Evolutionary conservation across 2,888 invertebrate genomes (phyloP).

Genomic region (Himalopsyche kuldschensis): DNA sequence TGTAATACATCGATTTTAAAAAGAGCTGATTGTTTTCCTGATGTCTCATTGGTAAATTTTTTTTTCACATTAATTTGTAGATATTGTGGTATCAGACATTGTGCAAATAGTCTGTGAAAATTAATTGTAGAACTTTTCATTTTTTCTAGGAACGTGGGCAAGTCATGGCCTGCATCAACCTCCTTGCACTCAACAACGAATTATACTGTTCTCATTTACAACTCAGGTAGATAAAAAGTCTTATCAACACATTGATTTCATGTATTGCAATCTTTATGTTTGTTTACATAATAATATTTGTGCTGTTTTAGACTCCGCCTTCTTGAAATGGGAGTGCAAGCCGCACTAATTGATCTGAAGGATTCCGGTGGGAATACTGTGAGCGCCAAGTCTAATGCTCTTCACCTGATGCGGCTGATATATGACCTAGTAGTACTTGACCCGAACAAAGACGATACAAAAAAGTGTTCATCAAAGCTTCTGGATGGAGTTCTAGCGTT

Average conservation of each 20-base stretch:
- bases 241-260: not conserved
- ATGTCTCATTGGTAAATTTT: not conserved
- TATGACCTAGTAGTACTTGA: slow-evolving; percentile 61
- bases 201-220: slow-evolving; percentile 59
- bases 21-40: not conserved
- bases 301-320: slow-evolving; percentile 48
- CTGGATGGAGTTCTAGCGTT: slow-evolving; percentile 60
- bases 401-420: slow-evolving; percentile 60
- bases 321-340: slow-evolving; percentile 63
- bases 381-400: slow-evolving; percentile 51
- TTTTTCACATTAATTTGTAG: not conserved
- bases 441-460: slow-evolving; percentile 55
- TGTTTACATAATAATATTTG: not conserved
- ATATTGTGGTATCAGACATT: no score
- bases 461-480: slow-evolving; percentile 57
- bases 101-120: not conserved
- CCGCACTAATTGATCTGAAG: slow-evolving; percentile 60
- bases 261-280: not conserved
- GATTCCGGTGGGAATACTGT: slow-evolving; percentile 53
- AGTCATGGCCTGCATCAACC: slow-evolving; percentile 62
- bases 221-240: slow-evolving; percentile 46
- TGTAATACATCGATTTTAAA: no score
- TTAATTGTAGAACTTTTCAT: slow-evolving; percentile 22
- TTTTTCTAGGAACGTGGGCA: slow-evolving; percentile 58
- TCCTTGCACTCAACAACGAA: slow-evolving; percentile 59